Base-by-base conservation (phyloP, 2,797 vertebrate species). In the Momotus momota region DNA sequence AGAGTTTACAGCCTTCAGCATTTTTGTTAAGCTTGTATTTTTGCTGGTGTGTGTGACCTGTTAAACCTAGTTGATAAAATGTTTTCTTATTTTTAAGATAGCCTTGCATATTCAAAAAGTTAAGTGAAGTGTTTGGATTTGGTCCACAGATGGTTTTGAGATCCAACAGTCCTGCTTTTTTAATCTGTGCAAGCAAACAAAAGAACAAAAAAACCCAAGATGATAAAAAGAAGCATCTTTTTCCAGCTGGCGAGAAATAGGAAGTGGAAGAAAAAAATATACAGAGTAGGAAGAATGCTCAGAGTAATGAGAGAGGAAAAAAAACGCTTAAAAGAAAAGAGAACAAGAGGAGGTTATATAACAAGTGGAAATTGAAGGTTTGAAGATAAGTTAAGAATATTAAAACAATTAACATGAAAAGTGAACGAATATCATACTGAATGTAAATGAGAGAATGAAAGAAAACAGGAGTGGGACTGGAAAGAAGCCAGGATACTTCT, bases 51-150 rank as follows among this genome's bases (percentile, higher is more conserved):
- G 18, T 70, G 27, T 48, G 26, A 66, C 75, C 19, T 81, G 22
- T 88, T 94, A 72, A 14, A 83, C 43, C 35, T 77, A 33, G 65
- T 90, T 87, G 92, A 92, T 77, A 25, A 78, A 82, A 67, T 79
- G 48, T 7, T 17, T 72, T 82, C 60, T 96, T 58, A 33, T 83
- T 94, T 81, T 72, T 94, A 72, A 67, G 60, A 25, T 85, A 64
- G 27, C 45, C 41, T 46, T 85, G 7, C 29, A 54, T 70, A 29
- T 81, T 49, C 69, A 85, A 52, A 27, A 89, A 55, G n/a, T 69
- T 89, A 46, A 89, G 25, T 48, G 54, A 86, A 79, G 15, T 90
- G 43, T 93, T 93, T 96, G 54, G 62, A 88, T 90, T 72, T 90
- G 31, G 60, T 94, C 77, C 62, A 74, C 18, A 64, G 43, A 92